Conservation (phyloP, 2,888 invertebrate genomes). For the Galerucella calmariensis region DNA sequence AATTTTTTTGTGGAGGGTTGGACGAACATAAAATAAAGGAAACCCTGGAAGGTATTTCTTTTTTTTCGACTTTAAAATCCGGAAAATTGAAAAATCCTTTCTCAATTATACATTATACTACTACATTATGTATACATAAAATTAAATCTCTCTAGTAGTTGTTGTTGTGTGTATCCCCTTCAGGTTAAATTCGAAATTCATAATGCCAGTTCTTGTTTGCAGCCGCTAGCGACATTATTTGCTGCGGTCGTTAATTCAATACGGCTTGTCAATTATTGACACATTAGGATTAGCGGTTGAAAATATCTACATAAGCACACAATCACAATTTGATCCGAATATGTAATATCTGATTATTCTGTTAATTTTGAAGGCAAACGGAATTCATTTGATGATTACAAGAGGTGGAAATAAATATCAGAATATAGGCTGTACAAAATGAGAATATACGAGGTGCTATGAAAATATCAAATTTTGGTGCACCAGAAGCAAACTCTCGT, state of each 20-base stretch:
- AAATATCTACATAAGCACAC: slow-evolving; percentile 38
- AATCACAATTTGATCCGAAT: slow-evolving; percentile 44
- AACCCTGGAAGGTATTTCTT: too few relatives aligned
- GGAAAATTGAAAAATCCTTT: too few relatives aligned
- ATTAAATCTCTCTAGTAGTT: neutral
- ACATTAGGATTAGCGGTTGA: slow-evolving; percentile 49
- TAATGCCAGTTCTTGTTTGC: neutral
- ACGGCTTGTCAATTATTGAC: slow-evolving; percentile 52
- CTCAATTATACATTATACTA: too few relatives aligned
- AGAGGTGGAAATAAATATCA: too few relatives aligned
- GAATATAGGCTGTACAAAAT: neutral
- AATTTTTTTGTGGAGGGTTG: slow-evolving; percentile 10
- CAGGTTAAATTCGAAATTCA: neutral
- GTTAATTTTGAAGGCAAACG: slow-evolving; percentile 15
- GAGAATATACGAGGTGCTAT: too few relatives aligned
- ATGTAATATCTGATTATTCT: slow-evolving; percentile 25
- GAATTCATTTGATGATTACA: slow-evolving; percentile 15
- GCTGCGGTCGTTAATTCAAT: slow-evolving; percentile 44
- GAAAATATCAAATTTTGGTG: too few relatives aligned
- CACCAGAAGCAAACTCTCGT: too few relatives aligned
- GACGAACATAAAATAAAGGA: neutral
- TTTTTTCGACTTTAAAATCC: too few relatives aligned
- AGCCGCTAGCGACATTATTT: neutral
- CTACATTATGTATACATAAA: too few relatives aligned
- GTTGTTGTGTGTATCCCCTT: neutral